Evolutionary conservation across 2,113 vertebrate genomes (phyloP).

Genomic region (Jaculus jaculus): DNA sequence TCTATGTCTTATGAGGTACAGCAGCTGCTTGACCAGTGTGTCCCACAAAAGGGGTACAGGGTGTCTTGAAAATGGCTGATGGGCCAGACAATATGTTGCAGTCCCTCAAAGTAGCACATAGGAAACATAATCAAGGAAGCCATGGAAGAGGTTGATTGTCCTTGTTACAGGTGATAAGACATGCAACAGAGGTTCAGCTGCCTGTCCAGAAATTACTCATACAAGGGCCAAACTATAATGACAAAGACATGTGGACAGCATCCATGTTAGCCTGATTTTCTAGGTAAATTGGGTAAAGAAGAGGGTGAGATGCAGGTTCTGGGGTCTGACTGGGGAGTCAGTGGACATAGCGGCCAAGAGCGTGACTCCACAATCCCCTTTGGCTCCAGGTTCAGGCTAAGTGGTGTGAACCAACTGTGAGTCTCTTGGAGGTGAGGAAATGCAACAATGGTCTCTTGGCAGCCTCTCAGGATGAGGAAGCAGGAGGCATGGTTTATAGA

Average conservation of each 20-base stretch:
- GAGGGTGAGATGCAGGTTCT: neutral
- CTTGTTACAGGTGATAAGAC: neutral
- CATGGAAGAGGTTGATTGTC: neutral
- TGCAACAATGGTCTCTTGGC: neutral
- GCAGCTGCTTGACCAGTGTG: neutral
- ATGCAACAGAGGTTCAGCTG: neutral
- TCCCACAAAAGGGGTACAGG: neutral
- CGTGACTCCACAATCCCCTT: neutral
- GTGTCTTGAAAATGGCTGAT: neutral
- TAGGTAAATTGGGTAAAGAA: neutral
- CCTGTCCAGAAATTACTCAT: neutral
- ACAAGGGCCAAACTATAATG: neutral
- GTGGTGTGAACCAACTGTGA: neutral
- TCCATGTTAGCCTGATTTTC: neutral
- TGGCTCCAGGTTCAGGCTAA: neutral
- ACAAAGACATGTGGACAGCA: neutral
- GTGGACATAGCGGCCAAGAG: neutral
- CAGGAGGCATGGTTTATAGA: neutral
- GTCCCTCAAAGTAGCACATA: neutral
- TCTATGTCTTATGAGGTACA: neutral
- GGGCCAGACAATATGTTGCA: neutral
- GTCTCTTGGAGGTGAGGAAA: neutral
- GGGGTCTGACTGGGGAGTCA: neutral
- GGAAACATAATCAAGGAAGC: neutral
- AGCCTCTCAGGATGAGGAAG: neutral